Evolutionary conservation across 2,113 vertebrate genomes (phyloP), one percentile per base, ranked within the genome.

Genomic region (Lagopus leucura): DNA sequence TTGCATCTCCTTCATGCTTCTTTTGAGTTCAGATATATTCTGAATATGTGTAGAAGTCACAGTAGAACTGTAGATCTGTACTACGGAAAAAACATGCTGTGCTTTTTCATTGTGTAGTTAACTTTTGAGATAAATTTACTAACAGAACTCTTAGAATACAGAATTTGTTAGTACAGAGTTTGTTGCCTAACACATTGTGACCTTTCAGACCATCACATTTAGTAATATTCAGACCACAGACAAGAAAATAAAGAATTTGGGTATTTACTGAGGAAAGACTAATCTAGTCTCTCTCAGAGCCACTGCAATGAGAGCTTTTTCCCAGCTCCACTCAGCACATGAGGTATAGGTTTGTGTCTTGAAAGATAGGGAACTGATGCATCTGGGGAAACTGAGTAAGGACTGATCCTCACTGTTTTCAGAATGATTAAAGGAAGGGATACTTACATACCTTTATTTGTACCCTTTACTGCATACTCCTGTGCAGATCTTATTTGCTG

Each of bases 21-120:
- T 85, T 54, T 74, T 64, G 47, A 18, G 79, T 90, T 67, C 20
- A 18, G 4, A 65, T 28, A 54, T 5, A 34, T 47, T 48, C 19
- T 87, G 16, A 16, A 6, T 61, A 24, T 1, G 0, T 65, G 6
- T 28, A 74, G 65, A 66, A 61, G 24, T 64, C 78, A 25, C 45
- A 77, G 16, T 36, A 64, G 17, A 12, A n/a, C 4, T 82, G 50
- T 34, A 57, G 40, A 24, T 61, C 21, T 55, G 36, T 58, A 32
- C 57, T 82, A 21, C 50, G 67, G 42, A 34, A 75, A 34, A 57
- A 75, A 22, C 3, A 20, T 2, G 2, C 8, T 0, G 0, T 78
- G 5, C 25, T 1, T 52, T 87, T 73, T 63, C 36, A 57, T 50
- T 47, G 60, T 32, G 36, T 34, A 50, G 10, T 64, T 74, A 73